Evolutionary conservation across 2,797 vertebrate species (phyloP).

Genomic region (Acrocephalus scirpaceus): DNA sequence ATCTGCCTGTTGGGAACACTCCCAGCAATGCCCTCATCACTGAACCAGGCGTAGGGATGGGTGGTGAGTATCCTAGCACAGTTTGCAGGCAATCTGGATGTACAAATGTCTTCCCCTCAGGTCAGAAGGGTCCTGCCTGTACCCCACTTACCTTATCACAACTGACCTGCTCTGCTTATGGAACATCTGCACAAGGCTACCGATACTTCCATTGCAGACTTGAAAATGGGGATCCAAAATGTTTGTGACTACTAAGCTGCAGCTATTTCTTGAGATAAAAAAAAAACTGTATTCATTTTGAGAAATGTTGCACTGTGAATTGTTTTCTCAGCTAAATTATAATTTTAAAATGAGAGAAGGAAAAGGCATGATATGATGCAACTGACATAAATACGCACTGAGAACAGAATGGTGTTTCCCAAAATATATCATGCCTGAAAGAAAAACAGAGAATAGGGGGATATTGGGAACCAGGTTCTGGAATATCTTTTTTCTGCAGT

Average conservation of each 20-base stretch:
- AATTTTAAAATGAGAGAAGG: neutral
- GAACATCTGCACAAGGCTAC: neutral
- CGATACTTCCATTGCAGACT: neutral
- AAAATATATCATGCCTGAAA: neutral
- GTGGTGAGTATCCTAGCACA: neutral
- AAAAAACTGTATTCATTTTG: neutral
- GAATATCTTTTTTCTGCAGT: neutral
- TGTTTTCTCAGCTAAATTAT: neutral
- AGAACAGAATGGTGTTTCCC: neutral
- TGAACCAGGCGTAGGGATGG: neutral
- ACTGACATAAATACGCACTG: neutral
- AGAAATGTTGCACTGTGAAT: neutral
- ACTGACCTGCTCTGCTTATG: neutral
- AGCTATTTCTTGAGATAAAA: neutral
- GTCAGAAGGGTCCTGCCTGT: neutral
- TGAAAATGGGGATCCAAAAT: neutral
- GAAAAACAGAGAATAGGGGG: neutral
- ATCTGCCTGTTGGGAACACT: neutral
- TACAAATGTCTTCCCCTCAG: neutral
- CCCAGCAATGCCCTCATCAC: neutral
- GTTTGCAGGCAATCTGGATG: neutral
- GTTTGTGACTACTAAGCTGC: neutral
- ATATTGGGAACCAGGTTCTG: neutral
- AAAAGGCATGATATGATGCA: neutral
- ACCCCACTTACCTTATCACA: neutral